Evolutionary conservation across 2,797 vertebrate species (phyloP), one percentile per base, ranked within the genome.

Genomic region (Ataeniobius toweri): DNA sequence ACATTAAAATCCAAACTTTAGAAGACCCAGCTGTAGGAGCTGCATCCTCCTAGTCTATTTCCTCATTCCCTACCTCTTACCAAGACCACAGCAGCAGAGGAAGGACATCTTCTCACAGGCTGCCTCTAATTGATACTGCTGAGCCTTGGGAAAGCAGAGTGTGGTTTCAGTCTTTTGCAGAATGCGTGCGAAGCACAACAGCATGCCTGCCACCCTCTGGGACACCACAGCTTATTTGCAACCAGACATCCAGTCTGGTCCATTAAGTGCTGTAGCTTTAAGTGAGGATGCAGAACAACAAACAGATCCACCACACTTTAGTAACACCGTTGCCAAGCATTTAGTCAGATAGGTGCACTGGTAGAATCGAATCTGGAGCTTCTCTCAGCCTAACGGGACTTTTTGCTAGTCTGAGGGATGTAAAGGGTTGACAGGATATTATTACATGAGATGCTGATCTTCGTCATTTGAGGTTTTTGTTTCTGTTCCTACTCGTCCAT

Each of bases 171-270:
- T 76, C 1, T 84, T 84, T 83, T 65, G 73, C 68, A 82, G 85
- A 87, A 89, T 92, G 86, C 76, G 73, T 88, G 80, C 88, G 80
- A 86, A 79, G 86, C 86, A 88, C 85, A 88, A 84, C 86, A 89
- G 85, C 79, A 83, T 83, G 81, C 81, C 3, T 89, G 88, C 84
- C 89, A 89, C 92, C 89, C 88, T 91, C 88, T 87, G 89, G 88
- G 90, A 94, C 88, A 86, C 87, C 89, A 80, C 90, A 85, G 85
- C 88, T 90, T 93, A 92, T 93, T 92, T 90, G 90, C 89, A 89
- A 85, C 82, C 81, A 90, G 86, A 88, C 85, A 4, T 71, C 73
- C 85, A 75, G 85, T 88, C 91, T 90, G 79, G 80, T 73, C 73
- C 88, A 81, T 76, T 85, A 85, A 83, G 80, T 86, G 48, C 22